A percentile compares a stretch with the other conserved stretches of the same genome.
phyloP scores from a whole-genome alignment of 2,797 vertebrate genomes.

The Strix occidentalis region DNA sequence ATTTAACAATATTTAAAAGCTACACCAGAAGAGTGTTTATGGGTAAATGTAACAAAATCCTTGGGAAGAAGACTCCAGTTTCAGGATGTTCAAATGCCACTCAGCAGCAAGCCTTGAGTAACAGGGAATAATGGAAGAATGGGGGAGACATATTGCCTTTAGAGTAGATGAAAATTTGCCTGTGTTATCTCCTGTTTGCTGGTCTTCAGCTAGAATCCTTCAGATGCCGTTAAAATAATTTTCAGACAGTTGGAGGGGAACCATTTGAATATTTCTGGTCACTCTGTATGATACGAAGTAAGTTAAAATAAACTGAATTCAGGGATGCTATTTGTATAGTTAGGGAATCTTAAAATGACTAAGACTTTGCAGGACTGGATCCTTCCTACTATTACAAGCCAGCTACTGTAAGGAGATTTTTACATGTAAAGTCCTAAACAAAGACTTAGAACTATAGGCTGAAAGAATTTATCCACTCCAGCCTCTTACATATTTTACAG shows the following conservation, averaged over 20 bases:
- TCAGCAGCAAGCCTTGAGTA: background rate
- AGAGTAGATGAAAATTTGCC: background rate
- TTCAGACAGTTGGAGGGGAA: background rate
- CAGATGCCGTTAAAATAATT: background rate
- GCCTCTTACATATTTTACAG: background rate
- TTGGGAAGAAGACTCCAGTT: background rate
- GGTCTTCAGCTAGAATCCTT: background rate
- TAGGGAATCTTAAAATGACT: background rate
- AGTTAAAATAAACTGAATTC: background rate
- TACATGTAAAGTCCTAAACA: background rate
- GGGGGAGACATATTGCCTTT: background rate
- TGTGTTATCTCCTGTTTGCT: background rate
- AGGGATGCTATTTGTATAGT: background rate
- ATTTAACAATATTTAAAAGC: background rate
- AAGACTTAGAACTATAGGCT: background rate
- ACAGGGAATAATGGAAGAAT: background rate
- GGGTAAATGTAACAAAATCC: background rate
- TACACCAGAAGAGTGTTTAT: background rate
- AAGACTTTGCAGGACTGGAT: background rate
- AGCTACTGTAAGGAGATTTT: background rate
- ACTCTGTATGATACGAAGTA: background rate
- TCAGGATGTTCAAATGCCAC: background rate
- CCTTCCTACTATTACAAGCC: background rate
- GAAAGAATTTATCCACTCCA: background rate
- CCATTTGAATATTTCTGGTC: background rate